Base-by-base conservation (phyloP, 2,113 vertebrate genomes). In the Cyprinus carpio region DNA sequence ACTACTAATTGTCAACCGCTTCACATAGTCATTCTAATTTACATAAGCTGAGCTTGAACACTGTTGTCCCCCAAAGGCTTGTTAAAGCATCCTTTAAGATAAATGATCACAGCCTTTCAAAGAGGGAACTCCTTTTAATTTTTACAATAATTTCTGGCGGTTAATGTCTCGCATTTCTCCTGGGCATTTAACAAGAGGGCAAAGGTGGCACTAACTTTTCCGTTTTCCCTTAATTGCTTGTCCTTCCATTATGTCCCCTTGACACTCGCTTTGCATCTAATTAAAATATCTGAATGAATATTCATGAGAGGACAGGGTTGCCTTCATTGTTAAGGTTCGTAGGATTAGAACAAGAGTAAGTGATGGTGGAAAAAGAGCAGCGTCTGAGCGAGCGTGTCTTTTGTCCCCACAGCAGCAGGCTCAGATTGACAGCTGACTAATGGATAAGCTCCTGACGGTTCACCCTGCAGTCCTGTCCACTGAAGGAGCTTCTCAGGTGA, bases 141-240 rank as follows among this genome's bases (percentile, higher is more conserved):
- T 80, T 27, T 71, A 62, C 31, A 54, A 72, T 72, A 2, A 83
- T 83, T 27, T 58, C 49, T 40, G 46, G 46, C 11, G 67, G 40
- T 29, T 84, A 88, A 81, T 75, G 64, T 46, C 62, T 69, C n/a
- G 2, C 2, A 23, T 88, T 88, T 80, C 71, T 75, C 16, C 18
- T 31, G 40, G 58, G 20, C 69, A 4, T 72, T 56, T 87, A 76
- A 76, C 15, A 8, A 27, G 6, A 49, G 64, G 74, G 81, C 15
- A 65, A 84, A 56, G 51, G 64, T 65, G 54, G 5, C 40, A n/a
- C 51, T 56, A 72, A 84, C 81, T 51, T 81, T 75, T 60, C 58
- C 25, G 27, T 84, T 84, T 86, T 46, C 12, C 18, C 81, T 69
- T 82, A 84, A 88, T 85, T 82, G 81, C 87, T 75, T 81, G 85